Base-by-base conservation (phyloP, 2,888 invertebrate genomes). In the Colletes collaris region DNA sequence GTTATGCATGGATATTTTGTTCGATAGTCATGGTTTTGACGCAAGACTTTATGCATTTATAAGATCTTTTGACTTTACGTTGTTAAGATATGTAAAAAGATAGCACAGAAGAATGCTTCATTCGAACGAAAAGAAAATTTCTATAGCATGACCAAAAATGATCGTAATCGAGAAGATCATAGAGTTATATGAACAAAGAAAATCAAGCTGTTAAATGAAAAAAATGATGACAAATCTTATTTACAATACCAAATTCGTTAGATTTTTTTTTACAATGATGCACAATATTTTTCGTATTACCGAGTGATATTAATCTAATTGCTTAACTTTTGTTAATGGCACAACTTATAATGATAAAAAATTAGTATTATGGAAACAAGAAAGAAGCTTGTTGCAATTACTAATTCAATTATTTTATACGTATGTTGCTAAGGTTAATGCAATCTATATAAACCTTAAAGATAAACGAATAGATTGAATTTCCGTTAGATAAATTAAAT, bases 351-450 rank as follows among this genome's bases (percentile, higher is more conserved):
- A 35, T 16, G 49, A 66, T 49, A 65, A 67, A 7, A 59, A 16
- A 50, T 52, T 68, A 63, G 4, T 59, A 59, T 71, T 49, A 68
- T 37, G 10, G 35, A 52, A 63, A 75, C 65, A 68, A 52, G 53
- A 67, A 81, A 76, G 81, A 81, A 75, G 75, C 81, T 81, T 64
- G 80, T 80, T 71, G 81, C 70, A 75, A 67, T 64, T 81, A 71
- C 49, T 37, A 53, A 64, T 50, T 71, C 59, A 71, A 59, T 71
- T 75, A 68, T 62, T 79, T 72, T 77, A 44, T 74, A 73, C 55
- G 4, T 44, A 58, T 37, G 37, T 63, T 58, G 10, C 27, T 70
- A 53, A 63, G 46, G 53, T 53, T 75, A 70, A 65, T 50, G 55
- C 35, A 62, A 67, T 7, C 55, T 63, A 58, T 66, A 63, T 49